Percentiles rank a stretch among this genome's conserved stretches.
phyloP scores from a whole-genome alignment of 2,888 invertebrate genomes.

The Drosophila meridiana region DNA sequence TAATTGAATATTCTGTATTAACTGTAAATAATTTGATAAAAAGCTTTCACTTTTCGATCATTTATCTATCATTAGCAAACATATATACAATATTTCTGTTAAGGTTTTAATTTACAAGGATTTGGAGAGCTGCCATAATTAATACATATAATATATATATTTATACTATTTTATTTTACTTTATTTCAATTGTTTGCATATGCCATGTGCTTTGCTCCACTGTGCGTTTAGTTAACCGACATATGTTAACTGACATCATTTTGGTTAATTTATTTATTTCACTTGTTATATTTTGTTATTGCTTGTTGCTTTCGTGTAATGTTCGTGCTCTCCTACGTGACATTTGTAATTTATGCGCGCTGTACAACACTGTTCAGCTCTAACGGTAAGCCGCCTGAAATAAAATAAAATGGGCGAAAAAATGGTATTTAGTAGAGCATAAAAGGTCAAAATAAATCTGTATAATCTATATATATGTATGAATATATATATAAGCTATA shows the following conservation, averaged over 20 bases:
- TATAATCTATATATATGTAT: conserved; percentile 24
- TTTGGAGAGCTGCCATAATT: conserved; percentile 9
- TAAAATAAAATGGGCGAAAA: conserved; percentile 5
- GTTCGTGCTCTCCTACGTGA: conserved; percentile 31
- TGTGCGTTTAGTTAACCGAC: conserved; percentile 56
- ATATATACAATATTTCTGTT: conserved; percentile 20
- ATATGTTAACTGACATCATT: conserved; percentile 66
- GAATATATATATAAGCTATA: conserved; percentile 28
- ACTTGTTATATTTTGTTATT: conserved; percentile 26
- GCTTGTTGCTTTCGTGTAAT: conserved; percentile 17
- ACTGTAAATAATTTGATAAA: neutral
- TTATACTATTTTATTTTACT: neutral
- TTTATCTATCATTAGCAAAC: conserved; percentile 2
- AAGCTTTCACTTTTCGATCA: too few species aligned
- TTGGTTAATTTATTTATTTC: conserved; percentile 34
- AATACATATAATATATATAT: neutral
- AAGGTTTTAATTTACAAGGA: conserved; percentile 21
- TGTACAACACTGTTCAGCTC: conserved; percentile 44
- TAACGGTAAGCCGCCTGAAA: conserved; percentile 47
- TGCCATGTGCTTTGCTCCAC: conserved; percentile 57
- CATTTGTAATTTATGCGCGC: conserved; percentile 30
- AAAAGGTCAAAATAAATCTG: conserved; percentile 50
- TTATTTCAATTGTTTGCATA: too few species aligned
- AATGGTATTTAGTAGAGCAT: conserved; percentile 7
- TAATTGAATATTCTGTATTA: neutral